A percentile compares a stretch with the other conserved stretches of the same genome.
Evolutionary conservation across 2,113 vertebrate species (phyloP).

Genomic region (Misgurnus anguillicaudatus): DNA sequence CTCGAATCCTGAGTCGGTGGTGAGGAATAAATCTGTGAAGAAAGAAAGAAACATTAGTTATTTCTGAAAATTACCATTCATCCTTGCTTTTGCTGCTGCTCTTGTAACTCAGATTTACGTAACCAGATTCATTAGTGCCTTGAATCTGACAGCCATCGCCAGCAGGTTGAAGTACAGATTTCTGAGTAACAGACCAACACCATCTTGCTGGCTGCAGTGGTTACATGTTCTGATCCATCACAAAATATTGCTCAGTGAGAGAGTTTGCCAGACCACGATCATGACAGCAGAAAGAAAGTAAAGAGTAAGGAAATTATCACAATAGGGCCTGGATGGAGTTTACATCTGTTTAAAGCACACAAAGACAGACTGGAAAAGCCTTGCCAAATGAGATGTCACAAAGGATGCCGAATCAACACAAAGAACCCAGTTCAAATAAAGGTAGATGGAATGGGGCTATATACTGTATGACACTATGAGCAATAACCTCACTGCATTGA

Average conservation of each 20-base stretch:
- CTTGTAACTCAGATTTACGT: background rate
- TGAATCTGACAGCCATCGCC: background rate
- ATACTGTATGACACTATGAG: background rate
- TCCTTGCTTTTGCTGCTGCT: background rate
- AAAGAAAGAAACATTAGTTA: conserved; percentile 43
- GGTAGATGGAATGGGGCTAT: background rate
- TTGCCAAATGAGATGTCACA: too few species aligned
- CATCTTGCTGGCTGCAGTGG: conserved; percentile 2
- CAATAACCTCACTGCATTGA: background rate
- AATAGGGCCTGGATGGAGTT: background rate
- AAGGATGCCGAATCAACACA: too few species aligned
- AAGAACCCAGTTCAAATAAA: background rate
- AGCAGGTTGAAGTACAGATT: conserved; percentile 16
- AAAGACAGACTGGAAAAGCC: background rate
- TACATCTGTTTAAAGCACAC: background rate
- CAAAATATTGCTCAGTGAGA: background rate
- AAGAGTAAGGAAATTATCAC: background rate
- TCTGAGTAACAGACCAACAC: background rate
- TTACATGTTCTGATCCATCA: background rate
- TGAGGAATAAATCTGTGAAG: conserved; percentile 83
- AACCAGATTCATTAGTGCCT: background rate
- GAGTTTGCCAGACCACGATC: background rate
- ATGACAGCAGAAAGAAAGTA: background rate
- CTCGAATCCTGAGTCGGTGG: conserved; percentile 74
- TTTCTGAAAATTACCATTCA: background rate